Conservation (phyloP, 1,140 invertebrate species). For the Drosophila setifemur region DNA sequence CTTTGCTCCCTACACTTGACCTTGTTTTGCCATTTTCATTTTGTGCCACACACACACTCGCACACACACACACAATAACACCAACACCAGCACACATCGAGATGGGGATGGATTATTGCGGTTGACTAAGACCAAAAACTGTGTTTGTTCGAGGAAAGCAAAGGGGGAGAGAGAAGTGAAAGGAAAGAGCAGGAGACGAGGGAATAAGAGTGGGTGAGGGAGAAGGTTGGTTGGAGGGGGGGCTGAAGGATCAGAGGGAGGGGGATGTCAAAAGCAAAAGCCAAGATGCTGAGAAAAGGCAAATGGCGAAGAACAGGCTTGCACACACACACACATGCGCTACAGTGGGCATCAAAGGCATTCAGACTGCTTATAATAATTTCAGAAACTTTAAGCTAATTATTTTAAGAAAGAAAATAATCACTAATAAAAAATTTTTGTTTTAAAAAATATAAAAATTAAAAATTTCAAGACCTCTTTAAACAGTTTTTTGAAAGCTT, state of each 20-base stretch:
- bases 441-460: background rate
- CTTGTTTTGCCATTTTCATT: constrained; percentile 78
- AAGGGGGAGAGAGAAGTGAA: background rate
- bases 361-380: background rate
- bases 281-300: constrained; percentile 49
- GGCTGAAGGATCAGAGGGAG: background rate
- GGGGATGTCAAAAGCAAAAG: constrained; percentile 61
- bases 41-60: constrained; percentile 44
- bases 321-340: background rate
- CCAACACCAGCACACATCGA: constrained; percentile 13
- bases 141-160: constrained; percentile 12
- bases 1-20: constrained; percentile 79
- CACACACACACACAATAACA: constrained; percentile 11
- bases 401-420: background rate
- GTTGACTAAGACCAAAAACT: constrained; percentile 47
- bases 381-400: constrained; percentile 3
- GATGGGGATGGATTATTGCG: constrained; percentile 58
- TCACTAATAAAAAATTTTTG: background rate
- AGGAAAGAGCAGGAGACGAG: background rate
- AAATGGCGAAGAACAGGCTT: constrained; percentile 12
- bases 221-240: background rate
- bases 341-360: constrained; percentile 2
- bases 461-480: background rate
- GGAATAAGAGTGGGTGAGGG: background rate
- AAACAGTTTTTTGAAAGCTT: background rate